Conservation (phyloP, 2,797 vertebrate species). For the Ateles fusciceps region DNA sequence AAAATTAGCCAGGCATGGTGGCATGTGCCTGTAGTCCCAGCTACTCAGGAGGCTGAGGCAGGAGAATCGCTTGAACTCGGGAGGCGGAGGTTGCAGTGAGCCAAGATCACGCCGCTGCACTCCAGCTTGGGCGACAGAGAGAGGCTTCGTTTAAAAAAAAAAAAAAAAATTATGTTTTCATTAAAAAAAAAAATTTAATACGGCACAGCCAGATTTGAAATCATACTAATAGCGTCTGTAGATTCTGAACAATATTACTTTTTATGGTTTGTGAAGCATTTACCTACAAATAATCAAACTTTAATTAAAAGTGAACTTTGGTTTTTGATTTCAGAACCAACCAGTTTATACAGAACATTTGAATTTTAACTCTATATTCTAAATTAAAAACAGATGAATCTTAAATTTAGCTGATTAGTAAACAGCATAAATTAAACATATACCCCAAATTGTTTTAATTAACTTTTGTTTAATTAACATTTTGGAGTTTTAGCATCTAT, state of each 20-base stretch:
- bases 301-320: constrained; percentile 20
- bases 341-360: constrained; percentile 5
- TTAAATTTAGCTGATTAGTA: not conserved
- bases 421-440: constrained; percentile 1
- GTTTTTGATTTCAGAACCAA: constrained; percentile 39
- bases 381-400: not conserved
- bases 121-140: too few relatives aligned
- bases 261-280: constrained; percentile 24
- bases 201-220: constrained; percentile 5
- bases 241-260: not conserved
- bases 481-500: not conserved
- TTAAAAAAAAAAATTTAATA: not conserved
- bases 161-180: not conserved
- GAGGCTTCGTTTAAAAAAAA: too few relatives aligned
- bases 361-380: constrained; percentile 38
- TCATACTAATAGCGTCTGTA: not conserved
- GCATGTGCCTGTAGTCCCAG: too few relatives aligned
- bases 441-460: constrained; percentile 12
- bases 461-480: not conserved
- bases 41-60: too few relatives aligned
- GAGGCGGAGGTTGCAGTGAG: too few relatives aligned
- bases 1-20: too few relatives aligned
- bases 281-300: not conserved
- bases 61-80: too few relatives aligned
- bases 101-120: too few relatives aligned